Percentiles rank a stretch among this genome's conserved stretches.
These are phyloP conservation scores for Rhodophaea formosa DNA, from an alignment of 2,888 invertebrate genomes.

Conservation along the genomic window DNA sequence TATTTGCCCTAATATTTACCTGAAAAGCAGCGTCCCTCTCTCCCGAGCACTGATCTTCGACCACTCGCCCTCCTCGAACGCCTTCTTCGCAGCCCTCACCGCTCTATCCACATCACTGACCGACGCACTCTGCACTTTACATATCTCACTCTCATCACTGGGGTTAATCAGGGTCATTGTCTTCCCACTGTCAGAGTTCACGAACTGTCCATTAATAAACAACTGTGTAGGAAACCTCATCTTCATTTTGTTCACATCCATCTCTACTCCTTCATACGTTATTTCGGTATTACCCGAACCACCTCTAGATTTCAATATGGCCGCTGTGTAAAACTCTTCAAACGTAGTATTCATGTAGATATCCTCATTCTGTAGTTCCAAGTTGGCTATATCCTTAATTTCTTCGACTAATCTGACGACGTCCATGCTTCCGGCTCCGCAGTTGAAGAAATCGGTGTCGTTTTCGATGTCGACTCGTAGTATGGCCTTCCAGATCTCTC, in stretches of 20 bases:
- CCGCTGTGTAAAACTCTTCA: constrained; percentile 87
- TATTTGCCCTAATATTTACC: too few species aligned
- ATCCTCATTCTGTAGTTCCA: constrained; percentile 92
- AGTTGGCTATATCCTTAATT: constrained; percentile 88
- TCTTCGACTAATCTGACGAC: constrained; percentile 96
- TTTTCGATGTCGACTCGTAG: constrained; percentile 87
- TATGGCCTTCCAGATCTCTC: constrained; percentile 92
- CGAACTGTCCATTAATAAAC: constrained; percentile 95
- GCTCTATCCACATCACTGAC: constrained; percentile 92
- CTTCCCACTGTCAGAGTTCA: constrained; percentile 86
- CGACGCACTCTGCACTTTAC: constrained; percentile 87
- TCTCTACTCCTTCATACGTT: constrained; percentile 87
- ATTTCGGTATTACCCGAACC: constrained; percentile 77
- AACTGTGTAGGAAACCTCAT: constrained; percentile 93
- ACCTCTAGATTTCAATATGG: constrained; percentile 84
- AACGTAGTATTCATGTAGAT: constrained; percentile 96
- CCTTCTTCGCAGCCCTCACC: constrained; percentile 92
- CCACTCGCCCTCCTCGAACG: constrained; percentile 95
- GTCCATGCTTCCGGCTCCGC: constrained; percentile 99
- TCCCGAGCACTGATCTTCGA: constrained; percentile 96
- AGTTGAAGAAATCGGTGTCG: constrained; percentile 94
- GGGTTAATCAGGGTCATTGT: constrained; percentile 89
- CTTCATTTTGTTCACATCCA: constrained; percentile 91
- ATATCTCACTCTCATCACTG: constrained; percentile 89
- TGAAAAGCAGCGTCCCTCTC: constrained; percentile 90